A percentile compares a stretch with the other conserved stretches of the same genome.
These are phyloP conservation scores for Gallinago undulata DNA, from an alignment of 2,113 vertebrate species.

Conservation along the genomic window DNA sequence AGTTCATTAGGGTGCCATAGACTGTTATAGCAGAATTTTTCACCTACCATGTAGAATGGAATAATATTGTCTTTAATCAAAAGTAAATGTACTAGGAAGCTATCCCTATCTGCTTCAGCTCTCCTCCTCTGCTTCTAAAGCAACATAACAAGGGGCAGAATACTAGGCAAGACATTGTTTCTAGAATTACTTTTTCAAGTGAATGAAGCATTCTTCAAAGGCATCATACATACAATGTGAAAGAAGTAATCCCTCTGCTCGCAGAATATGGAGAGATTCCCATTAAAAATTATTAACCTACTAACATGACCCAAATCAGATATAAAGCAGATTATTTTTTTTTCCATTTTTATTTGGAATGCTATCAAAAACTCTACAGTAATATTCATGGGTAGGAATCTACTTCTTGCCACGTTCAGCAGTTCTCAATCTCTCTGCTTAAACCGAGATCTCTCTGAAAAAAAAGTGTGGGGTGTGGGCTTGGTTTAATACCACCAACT, in stretches of 20 bases:
- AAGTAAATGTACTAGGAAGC: background rate
- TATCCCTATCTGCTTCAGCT: background rate
- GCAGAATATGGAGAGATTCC: background rate
- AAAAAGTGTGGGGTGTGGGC: background rate
- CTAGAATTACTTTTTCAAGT: background rate
- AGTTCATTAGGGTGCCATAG: slow-evolving; percentile 16
- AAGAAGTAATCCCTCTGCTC: background rate
- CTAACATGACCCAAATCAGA: background rate
- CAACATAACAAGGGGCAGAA: background rate
- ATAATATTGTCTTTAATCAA: slow-evolving; percentile 4
- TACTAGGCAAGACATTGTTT: background rate
- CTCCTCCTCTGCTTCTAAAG: background rate
- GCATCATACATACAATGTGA: accelerated
- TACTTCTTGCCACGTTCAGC: background rate
- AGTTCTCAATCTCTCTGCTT: background rate
- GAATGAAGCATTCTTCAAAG: background rate
- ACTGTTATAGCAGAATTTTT: slow-evolving; percentile 17
- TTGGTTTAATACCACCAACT: background rate
- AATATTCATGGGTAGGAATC: background rate
- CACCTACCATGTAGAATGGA: background rate
- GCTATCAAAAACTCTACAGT: background rate
- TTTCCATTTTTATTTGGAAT: background rate
- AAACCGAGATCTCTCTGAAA: background rate
- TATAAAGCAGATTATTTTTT: background rate
- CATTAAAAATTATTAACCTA: background rate